These are phyloP conservation scores for Brachionus paranguensis DNA, from an alignment of 1,140 invertebrate genomes.

Conservation along the genomic window DNA sequence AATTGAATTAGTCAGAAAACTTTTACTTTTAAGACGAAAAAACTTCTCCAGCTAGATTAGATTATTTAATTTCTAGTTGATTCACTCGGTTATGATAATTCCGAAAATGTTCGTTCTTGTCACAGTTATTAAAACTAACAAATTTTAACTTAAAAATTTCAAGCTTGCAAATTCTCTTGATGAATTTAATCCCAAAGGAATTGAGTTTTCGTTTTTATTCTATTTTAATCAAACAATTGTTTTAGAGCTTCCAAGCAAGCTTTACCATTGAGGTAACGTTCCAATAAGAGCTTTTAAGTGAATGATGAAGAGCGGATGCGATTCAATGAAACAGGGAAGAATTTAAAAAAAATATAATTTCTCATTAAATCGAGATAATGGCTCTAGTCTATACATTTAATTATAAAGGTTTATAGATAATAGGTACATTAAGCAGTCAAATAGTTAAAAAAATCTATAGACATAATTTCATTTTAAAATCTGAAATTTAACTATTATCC, in stretches of 20 bases:
- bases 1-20: background rate
- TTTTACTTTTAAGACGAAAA: background rate
- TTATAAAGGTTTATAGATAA: background rate
- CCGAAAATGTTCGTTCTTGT: background rate
- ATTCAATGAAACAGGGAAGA: background rate
- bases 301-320: background rate
- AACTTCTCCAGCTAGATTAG: background rate
- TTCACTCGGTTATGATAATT: background rate
- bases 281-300: background rate
- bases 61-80: background rate
- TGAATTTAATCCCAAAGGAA: background rate
- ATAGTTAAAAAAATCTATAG: background rate
- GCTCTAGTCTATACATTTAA: background rate
- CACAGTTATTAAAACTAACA: background rate
- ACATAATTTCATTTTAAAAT: background rate
- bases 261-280: background rate
- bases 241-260: background rate
- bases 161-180: background rate
- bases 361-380: background rate
- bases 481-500: background rate
- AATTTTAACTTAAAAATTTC: background rate
- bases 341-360: background rate
- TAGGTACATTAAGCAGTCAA: background rate
- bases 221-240: background rate
- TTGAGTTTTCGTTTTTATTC: background rate